These are phyloP conservation scores for Artibeus jamaicensis DNA, from an alignment of 2,797 vertebrate genomes.

Conservation along the genomic window DNA sequence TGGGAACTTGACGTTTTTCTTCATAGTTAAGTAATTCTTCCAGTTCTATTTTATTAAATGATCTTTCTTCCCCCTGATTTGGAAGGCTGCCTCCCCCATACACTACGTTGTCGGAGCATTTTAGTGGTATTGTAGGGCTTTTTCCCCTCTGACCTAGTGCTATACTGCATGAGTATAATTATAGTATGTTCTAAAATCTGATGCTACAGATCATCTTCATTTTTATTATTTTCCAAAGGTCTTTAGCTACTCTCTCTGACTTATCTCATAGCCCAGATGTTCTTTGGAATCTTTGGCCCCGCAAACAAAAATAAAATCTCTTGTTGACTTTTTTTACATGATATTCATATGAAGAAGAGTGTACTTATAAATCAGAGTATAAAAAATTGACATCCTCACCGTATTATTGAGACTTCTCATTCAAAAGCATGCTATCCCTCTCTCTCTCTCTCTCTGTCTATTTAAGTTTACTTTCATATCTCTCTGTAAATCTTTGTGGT, in stretches of 20 bases:
- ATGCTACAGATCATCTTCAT: neutral
- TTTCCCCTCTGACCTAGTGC: neutral
- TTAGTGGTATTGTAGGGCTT: neutral
- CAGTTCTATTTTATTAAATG: slow-evolving; percentile 24
- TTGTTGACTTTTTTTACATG: slow-evolving; percentile 20
- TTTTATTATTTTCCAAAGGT: slow-evolving; percentile 35
- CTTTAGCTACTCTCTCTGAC: slow-evolving; percentile 27
- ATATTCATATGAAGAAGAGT: slow-evolving; percentile 16
- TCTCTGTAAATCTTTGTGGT: slow-evolving; percentile 64
- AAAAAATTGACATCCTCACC: slow-evolving; percentile 51
- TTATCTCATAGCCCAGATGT: neutral
- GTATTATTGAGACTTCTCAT: slow-evolving; percentile 20
- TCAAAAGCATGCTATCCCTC: neutral
- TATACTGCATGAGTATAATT: slow-evolving; percentile 3
- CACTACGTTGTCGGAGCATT: neutral
- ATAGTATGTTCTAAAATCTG: slow-evolving; percentile 45
- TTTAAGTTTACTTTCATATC: slow-evolving; percentile 64
- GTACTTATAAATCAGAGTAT: slow-evolving; percentile 49
- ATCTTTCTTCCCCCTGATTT: neutral
- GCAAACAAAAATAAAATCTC: neutral
- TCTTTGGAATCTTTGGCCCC: slow-evolving; percentile 35
- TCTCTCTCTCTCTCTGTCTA: slow-evolving; percentile 20
- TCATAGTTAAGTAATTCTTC: neutral
- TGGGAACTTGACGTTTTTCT: slow-evolving; percentile 32
- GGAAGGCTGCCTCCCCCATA: neutral